Conservation (phyloP, 2,888 invertebrate species). For the Pyralis farinalis region DNA sequence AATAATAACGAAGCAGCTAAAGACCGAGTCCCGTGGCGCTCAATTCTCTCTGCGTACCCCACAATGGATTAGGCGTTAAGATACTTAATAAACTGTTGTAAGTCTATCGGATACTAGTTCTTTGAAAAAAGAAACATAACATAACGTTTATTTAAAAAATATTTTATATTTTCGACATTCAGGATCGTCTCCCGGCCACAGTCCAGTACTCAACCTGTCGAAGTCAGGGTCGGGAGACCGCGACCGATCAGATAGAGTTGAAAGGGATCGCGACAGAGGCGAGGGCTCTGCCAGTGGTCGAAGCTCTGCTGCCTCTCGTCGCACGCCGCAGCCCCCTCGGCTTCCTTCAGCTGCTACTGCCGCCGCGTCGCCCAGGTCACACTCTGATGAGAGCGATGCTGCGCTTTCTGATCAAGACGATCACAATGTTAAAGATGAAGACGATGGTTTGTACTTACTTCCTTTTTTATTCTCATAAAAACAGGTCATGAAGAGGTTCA, state of each 20-base stretch:
- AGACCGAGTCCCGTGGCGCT: no score
- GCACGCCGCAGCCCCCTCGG: constrained; percentile 80
- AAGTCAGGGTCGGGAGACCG: constrained; percentile 92
- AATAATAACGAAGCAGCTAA: no score
- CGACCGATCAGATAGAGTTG: constrained; percentile 79
- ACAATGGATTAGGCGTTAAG: no score
- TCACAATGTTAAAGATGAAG: constrained; percentile 90
- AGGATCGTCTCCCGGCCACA: constrained; percentile 94
- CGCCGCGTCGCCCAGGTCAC: constrained; percentile 85
- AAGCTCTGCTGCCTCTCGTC: constrained; percentile 82
- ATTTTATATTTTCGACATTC: no score
- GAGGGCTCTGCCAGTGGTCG: constrained; percentile 76
- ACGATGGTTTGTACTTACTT: constrained; percentile 82
- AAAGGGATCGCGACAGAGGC: constrained; percentile 78
- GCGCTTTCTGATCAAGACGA: constrained; percentile 93
- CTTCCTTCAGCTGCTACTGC: constrained; percentile 79
- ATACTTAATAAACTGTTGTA: no score
- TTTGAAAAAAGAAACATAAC: no score
- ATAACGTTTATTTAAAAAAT: no score
- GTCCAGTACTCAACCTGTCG: constrained; percentile 95
- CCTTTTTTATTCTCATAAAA: no score
- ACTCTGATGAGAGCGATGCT: constrained; percentile 90
- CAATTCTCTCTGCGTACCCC: no score
- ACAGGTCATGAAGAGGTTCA: no score
- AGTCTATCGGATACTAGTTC: no score